These are phyloP conservation scores for Cremastinae sp. DNA, from an alignment of 2,888 invertebrate genomes.

Conservation along the genomic window DNA sequence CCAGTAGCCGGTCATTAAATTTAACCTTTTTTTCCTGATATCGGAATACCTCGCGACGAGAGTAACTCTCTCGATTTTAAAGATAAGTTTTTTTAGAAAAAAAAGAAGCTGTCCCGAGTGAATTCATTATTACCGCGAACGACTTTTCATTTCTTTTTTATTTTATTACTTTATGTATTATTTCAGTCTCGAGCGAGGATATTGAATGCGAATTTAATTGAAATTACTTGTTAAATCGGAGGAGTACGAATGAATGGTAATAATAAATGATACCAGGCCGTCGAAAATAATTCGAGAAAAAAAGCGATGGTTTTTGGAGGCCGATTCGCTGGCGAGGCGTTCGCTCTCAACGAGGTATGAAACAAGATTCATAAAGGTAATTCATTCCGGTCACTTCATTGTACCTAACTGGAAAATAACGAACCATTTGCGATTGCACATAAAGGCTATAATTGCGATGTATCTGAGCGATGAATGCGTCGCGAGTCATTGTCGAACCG, in stretches of 20 bases:
- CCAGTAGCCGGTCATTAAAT: constrained; percentile 32
- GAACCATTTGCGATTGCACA: constrained; percentile 71
- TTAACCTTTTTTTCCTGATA: constrained; percentile 23
- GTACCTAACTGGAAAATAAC: constrained; percentile 76
- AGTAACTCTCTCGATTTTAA: background rate
- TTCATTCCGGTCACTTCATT: constrained; percentile 72
- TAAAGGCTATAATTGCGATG: constrained; percentile 71
- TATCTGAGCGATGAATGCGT: constrained; percentile 57
- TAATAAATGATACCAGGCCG: background rate
- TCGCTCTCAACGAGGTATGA: constrained; percentile 68
- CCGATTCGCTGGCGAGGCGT: background rate
- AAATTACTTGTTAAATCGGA: background rate
- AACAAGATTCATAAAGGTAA: constrained; percentile 72
- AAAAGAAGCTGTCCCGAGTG: too few species aligned
- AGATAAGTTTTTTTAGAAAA: background rate
- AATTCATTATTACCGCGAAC: too few species aligned
- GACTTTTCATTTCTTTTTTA: too few species aligned
- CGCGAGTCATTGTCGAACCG: constrained; percentile 43
- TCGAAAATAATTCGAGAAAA: constrained; percentile 23
- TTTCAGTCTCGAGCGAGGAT: background rate
- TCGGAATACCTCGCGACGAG: background rate
- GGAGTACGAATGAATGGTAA: background rate
- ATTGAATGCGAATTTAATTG: background rate
- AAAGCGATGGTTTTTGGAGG: too few species aligned
- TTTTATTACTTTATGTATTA: too few species aligned